Conservation (phyloP, 2,888 invertebrate genomes). For the Drosophila pegasa region DNA sequence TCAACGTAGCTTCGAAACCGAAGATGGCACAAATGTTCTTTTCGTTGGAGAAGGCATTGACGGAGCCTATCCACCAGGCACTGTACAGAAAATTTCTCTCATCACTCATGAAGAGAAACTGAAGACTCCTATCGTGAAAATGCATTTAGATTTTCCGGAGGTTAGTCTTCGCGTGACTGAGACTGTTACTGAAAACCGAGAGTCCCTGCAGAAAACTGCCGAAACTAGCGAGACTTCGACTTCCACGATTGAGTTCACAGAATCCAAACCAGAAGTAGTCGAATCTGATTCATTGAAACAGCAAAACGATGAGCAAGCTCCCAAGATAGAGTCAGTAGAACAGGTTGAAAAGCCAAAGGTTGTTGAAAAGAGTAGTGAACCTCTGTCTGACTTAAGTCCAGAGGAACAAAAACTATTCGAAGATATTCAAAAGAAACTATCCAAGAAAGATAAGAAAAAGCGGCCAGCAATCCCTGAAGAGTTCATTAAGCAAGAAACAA, state of each 20-base stretch:
- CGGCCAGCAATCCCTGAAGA: slow-evolving; percentile 84
- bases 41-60: slow-evolving; percentile 81
- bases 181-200: slow-evolving; percentile 80
- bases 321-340: slow-evolving; percentile 15
- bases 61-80: slow-evolving; percentile 76
- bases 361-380: slow-evolving; percentile 24
- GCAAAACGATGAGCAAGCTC: slow-evolving; percentile 2
- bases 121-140: slow-evolving; percentile 88
- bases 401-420: slow-evolving; percentile 83
- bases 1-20: slow-evolving; percentile 78
- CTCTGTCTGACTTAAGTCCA: slow-evolving; percentile 72
- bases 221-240: slow-evolving; percentile 49
- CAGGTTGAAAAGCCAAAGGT: slow-evolving; percentile 26
- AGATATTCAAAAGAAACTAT: slow-evolving; percentile 83
- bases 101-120: slow-evolving; percentile 91
- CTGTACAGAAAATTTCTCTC: slow-evolving; percentile 86
- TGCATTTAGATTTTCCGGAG: slow-evolving; percentile 87
- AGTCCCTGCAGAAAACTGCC: slow-evolving; percentile 56
- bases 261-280: slow-evolving; percentile 26
- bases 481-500: slow-evolving; percentile 73
- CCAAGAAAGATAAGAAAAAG: slow-evolving; percentile 84
- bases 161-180: slow-evolving; percentile 82
- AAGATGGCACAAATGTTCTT: slow-evolving; percentile 81
- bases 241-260: slow-evolving; percentile 39
- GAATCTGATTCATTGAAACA: slow-evolving; percentile 14